A percentile compares a stretch with the other conserved stretches of the same genome.
Evolutionary conservation across 2,113 vertebrate species (phyloP).

Genomic region (Colaptes auratus): DNA sequence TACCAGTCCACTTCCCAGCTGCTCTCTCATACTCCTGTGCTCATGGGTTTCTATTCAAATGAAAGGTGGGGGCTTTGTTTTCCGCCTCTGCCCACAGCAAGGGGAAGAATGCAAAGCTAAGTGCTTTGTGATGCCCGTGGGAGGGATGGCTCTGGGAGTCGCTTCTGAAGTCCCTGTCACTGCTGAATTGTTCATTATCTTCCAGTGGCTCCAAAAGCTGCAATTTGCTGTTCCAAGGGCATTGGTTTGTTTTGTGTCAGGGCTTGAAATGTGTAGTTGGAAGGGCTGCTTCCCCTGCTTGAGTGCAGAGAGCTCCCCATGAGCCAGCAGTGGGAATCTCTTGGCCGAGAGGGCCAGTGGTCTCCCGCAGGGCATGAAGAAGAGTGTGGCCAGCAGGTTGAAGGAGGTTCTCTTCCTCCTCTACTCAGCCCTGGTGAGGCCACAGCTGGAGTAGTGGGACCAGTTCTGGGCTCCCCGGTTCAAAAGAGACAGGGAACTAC

Average conservation of each 20-base stretch:
- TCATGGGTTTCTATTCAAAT: background rate
- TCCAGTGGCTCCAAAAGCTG: background rate
- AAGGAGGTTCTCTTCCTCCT: no score
- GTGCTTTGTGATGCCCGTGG: background rate
- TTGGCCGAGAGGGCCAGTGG: no score
- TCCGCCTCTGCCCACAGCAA: background rate
- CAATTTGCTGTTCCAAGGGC: background rate
- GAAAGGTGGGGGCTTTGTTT: background rate
- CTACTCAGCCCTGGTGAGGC: no score
- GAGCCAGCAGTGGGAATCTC: no score
- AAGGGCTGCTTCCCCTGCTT: background rate
- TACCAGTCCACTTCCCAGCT: background rate
- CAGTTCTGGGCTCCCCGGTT: no score
- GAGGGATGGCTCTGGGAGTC: background rate
- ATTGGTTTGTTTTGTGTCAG: background rate
- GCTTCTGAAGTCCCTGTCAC: background rate
- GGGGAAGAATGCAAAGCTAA: background rate
- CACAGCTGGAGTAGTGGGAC: no score
- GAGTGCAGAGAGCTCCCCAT: no score
- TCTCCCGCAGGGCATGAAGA: no score
- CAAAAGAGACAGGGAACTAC: no score
- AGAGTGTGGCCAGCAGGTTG: no score
- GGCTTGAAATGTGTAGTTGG: background rate
- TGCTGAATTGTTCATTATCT: conserved; percentile 34
- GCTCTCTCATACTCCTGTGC: background rate